Evolutionary conservation across 2,888 invertebrate genomes (phyloP).

Genomic region (Cerastis leucographa): DNA sequence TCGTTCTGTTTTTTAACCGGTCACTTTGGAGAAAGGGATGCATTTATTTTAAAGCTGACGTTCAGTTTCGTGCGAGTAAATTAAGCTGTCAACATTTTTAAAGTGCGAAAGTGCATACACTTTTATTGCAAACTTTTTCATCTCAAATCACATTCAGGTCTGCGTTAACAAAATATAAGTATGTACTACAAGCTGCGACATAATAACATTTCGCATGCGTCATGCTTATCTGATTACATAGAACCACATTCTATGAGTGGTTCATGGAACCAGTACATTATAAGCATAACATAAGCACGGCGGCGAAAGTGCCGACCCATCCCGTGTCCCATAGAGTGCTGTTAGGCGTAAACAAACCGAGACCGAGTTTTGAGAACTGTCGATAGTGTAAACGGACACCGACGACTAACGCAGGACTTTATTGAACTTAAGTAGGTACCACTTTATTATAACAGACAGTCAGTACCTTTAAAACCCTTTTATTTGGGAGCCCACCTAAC

Average conservation of each 20-base stretch:
- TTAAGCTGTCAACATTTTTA: slow-evolving; percentile 37
- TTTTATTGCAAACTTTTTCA: neutral
- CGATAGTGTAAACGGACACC: slow-evolving; percentile 70
- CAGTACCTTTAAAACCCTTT: neutral
- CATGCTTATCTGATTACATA: slow-evolving; percentile 44
- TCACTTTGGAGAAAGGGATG: slow-evolving; percentile 61
- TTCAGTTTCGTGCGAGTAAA: slow-evolving; percentile 25
- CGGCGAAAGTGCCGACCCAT: slow-evolving; percentile 57
- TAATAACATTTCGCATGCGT: slow-evolving; percentile 28
- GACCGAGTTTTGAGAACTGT: slow-evolving; percentile 71
- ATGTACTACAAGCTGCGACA: slow-evolving; percentile 2
- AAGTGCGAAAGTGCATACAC: neutral
- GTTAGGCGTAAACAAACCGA: slow-evolving; percentile 72
- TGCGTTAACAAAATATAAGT: neutral
- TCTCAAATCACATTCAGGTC: neutral
- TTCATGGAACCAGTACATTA: slow-evolving; percentile 49
- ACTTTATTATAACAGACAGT: slow-evolving; percentile 36
- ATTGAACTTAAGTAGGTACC: slow-evolving; percentile 17
- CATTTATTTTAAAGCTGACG: slow-evolving; percentile 36
- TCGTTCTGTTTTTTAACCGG: slow-evolving; percentile 57
- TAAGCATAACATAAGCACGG: slow-evolving; percentile 46
- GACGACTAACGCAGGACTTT: slow-evolving; percentile 51
- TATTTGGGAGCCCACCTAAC: neutral
- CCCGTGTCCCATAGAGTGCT: slow-evolving; percentile 65
- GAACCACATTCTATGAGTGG: slow-evolving; percentile 41